Conservation (phyloP, 2,888 invertebrate species). For the Adineta ricciae region DNA sequence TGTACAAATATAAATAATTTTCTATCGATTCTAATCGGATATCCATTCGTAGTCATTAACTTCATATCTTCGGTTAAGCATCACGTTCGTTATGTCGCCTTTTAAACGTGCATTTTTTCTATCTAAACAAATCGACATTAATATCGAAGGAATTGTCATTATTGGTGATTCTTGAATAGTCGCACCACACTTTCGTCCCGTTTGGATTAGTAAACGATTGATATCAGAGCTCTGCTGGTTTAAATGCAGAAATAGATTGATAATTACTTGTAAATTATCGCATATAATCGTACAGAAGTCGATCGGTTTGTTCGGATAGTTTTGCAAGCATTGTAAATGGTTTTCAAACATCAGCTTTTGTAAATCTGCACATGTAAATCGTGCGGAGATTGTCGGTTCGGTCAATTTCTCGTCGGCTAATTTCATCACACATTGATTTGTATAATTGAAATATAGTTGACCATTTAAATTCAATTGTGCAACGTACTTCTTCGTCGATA, state of each 20-base stretch:
- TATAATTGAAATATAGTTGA: neutral
- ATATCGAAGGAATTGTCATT: neutral
- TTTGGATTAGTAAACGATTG: neutral
- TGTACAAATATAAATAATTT: no score
- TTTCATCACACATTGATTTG: neutral
- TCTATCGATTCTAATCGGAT: neutral
- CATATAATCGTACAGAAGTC: neutral
- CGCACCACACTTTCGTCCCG: neutral
- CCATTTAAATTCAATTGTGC: neutral
- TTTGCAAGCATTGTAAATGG: neutral
- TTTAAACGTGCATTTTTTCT: neutral
- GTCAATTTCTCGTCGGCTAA: neutral
- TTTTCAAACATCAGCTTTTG: neutral
- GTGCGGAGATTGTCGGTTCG: neutral
- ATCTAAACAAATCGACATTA: neutral
- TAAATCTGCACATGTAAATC: neutral
- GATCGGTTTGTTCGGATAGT: neutral
- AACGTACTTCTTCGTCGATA: neutral
- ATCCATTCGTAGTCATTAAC: neutral
- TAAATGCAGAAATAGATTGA: neutral
- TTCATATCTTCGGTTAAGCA: neutral
- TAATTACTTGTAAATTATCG: neutral
- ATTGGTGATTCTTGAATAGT: neutral
- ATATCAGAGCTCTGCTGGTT: neutral
- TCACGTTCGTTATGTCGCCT: neutral